phyloP scores from a whole-genome alignment of 2,888 invertebrate genomes.

The Dynastes hyllus region DNA sequence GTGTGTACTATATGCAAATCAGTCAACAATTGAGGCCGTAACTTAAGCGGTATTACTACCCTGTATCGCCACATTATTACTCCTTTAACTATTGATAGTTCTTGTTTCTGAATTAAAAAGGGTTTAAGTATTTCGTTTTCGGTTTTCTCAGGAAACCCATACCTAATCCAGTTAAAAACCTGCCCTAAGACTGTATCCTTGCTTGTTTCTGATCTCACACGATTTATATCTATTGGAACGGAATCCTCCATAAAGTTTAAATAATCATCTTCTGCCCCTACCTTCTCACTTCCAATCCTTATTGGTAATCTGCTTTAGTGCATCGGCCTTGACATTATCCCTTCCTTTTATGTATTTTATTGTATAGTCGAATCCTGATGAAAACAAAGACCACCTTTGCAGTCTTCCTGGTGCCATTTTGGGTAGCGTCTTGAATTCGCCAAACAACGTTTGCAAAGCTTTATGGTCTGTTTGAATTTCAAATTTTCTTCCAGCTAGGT shows the following conservation, averaged over 20 bases:
- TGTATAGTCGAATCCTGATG: constrained; percentile 25
- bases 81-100: not conserved
- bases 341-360: constrained; percentile 15
- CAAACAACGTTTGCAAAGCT: constrained; percentile 61
- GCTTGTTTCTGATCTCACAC: not conserved
- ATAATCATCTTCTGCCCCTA: not conserved
- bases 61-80: constrained; percentile 32
- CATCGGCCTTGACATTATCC: constrained; percentile 11
- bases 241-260: not conserved
- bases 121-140: not conserved
- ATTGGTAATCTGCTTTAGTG: constrained; percentile 13
- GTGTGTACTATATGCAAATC: constrained; percentile 31
- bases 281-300: not conserved
- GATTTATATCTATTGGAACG: not conserved
- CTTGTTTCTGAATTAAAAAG: not conserved
- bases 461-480: constrained; percentile 62
- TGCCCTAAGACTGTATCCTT: not conserved
- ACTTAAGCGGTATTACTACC: constrained; percentile 1
- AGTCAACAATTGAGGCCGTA: not conserved
- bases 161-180: not conserved
- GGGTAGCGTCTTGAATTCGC: constrained; percentile 61
- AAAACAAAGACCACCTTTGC: constrained; percentile 50
- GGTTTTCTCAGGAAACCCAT: not conserved
- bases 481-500: constrained; percentile 62
- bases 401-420: constrained; percentile 59